Base-by-base conservation (phyloP, 2,888 invertebrate genomes). In the Phlogophora meticulosa region DNA sequence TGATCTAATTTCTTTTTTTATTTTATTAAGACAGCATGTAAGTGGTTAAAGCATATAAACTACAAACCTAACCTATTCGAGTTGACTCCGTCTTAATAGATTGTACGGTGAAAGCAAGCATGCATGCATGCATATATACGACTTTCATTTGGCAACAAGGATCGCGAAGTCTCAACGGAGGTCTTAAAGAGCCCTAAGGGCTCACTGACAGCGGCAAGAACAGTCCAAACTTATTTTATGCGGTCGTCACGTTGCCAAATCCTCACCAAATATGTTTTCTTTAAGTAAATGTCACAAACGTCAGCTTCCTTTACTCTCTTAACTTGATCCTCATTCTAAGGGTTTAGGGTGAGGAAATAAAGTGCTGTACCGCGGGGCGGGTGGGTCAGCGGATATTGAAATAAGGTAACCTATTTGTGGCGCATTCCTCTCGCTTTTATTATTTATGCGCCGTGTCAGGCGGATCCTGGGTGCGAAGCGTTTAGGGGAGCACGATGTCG, bases 351-450 rank as follows among this genome's bases (percentile, higher is more conserved):
- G 85, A 76, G 86, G 83, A 88, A 86, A 91, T 90, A 90, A 91
- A 90, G 87, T 88, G 88, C 66, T 81, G 62, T 81, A 55, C 67
- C 46, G 24, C 60, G 55, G 60, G 62, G 34, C 76, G 83, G 74
- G 69, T 63, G 87, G 90, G 90, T 90, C 91, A 89, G 86, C 86
- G 88, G 85, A 90, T 89, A 91, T 91, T 90, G 89, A 89, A 91
- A 90, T 88, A 89, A 87, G 87, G 87, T 86, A 81, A 86, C 88
- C 87, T 83, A 86, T 84, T 85, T 81, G 78, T 77, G 72, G 78
- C 68, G 58, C 66, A 77, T 71, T 76, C 55, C 63, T 60, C 58
- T 63, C 61, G 60, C 76, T 81, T 80, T 80, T 81, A 83, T 85
- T 88, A 87, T 85, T 84, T 81, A 86, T 80, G 78, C 68, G n/a